These are phyloP conservation scores for Diogma glabrata DNA, from an alignment of 2,888 invertebrate species.

Conservation along the genomic window DNA sequence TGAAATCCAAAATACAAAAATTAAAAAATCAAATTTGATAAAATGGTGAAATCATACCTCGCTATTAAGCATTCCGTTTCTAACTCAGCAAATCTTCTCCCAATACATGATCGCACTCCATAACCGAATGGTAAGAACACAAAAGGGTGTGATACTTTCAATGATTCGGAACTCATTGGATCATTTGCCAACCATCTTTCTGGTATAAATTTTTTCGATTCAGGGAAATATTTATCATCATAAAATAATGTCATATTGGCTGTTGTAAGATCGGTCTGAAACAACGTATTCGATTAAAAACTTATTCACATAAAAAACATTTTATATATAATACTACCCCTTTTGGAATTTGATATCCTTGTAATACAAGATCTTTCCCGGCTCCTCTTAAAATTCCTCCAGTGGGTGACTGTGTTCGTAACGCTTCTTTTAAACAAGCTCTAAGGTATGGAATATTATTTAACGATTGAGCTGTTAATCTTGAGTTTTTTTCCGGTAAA, in stretches of 20 bases:
- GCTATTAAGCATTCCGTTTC: no score
- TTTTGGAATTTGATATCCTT: slow-evolving; percentile 51
- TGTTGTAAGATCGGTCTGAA: slow-evolving; percentile 58
- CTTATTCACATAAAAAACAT: no score
- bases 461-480: slow-evolving; percentile 35
- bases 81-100: no score
- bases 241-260: no score
- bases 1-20: slow-evolving; percentile 17
- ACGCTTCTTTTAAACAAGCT: slow-evolving; percentile 60
- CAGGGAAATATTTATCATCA: slow-evolving; percentile 46
- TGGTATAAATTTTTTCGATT: slow-evolving; percentile 48
- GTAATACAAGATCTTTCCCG: slow-evolving; percentile 43
- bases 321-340: slow-evolving; percentile 25
- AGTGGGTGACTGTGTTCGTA: slow-evolving; percentile 48
- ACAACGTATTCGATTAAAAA: no score
- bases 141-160: no score
- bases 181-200: slow-evolving; percentile 49
- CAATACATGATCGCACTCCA: no score
- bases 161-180: no score
- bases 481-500: slow-evolving; percentile 33
- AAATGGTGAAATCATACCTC: no score
- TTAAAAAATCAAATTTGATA: not conserved
- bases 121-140: no score
- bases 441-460: slow-evolving; percentile 47
- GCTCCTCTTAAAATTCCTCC: slow-evolving; percentile 44